Conservation (phyloP, 2,888 invertebrate species). For the Calameuta pallipes region DNA sequence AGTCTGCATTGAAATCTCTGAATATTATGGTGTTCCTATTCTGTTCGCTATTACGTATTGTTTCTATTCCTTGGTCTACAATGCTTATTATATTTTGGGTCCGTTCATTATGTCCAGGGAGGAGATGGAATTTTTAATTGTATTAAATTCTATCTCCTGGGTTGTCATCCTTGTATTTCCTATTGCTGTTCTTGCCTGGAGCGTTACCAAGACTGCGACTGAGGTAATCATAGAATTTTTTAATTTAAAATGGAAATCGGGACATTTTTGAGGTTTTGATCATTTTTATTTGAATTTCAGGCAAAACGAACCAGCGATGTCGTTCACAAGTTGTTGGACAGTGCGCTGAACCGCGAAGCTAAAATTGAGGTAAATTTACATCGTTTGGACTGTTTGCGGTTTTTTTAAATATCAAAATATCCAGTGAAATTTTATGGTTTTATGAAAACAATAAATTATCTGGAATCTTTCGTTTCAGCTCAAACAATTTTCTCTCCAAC, state of each 20-base stretch:
- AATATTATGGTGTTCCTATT: constrained; percentile 33
- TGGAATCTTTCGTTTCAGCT: constrained; percentile 40
- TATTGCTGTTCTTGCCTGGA: constrained; percentile 19
- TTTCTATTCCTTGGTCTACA: constrained; percentile 29
- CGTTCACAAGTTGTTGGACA: constrained; percentile 24
- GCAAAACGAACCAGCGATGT: constrained; percentile 17
- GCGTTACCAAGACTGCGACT: constrained; percentile 6
- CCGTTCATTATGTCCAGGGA: constrained; percentile 11
- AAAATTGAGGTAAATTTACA: constrained; percentile 27
- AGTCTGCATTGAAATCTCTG: constrained; percentile 27
- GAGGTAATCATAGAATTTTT: constrained; percentile 14
- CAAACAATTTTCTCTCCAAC: constrained; percentile 49
- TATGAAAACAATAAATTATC: neutral
- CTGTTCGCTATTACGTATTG: constrained; percentile 16
- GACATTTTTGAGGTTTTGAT: fast-evolving
- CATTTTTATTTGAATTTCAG: constrained; percentile 19
- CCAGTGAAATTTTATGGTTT: neutral
- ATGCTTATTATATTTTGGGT: constrained; percentile 17
- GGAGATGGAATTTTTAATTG: neutral
- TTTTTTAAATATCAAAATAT: neutral
- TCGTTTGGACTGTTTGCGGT: neutral
- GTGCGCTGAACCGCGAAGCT: constrained; percentile 15
- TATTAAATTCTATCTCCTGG: constrained; percentile 6
- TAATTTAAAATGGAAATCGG: neutral
- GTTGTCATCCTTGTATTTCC: constrained; percentile 14